phyloP scores from a whole-genome alignment of 2,113 vertebrate genomes.

The Loxodonta africana region DNA sequence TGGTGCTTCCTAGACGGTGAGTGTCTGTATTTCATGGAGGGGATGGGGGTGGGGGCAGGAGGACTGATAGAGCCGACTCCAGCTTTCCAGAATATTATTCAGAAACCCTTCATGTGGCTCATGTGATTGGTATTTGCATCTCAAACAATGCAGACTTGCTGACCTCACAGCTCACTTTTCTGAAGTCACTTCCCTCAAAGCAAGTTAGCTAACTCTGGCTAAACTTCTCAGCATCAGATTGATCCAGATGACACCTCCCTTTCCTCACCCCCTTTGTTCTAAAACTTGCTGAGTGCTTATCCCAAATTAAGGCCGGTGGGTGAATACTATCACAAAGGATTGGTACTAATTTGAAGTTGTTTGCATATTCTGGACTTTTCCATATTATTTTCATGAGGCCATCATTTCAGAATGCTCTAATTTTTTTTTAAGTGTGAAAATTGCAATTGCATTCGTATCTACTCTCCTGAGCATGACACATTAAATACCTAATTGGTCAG shows the following conservation, averaged over 20 bases:
- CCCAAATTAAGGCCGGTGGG: background rate
- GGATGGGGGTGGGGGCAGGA: background rate
- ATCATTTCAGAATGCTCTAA: background rate
- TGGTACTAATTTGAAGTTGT: background rate
- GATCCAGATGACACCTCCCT: background rate
- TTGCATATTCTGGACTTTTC: background rate
- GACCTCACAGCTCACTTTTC: background rate
- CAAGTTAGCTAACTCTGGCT: background rate
- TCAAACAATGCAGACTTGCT: background rate
- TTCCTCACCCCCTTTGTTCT: background rate
- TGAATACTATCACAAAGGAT: background rate
- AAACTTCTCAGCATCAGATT: background rate
- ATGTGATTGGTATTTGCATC: background rate
- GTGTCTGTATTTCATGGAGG: conserved; percentile 77
- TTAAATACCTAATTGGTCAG: background rate
- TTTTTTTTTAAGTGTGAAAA: background rate
- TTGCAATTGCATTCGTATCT: background rate
- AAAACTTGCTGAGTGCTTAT: background rate
- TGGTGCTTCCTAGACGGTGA: conserved; percentile 99
- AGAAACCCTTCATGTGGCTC: background rate
- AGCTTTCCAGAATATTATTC: background rate
- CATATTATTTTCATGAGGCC: background rate
- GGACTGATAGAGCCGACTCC: background rate
- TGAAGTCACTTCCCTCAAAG: background rate
- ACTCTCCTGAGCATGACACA: background rate